Evolutionary conservation across 2,888 invertebrate genomes (phyloP).

Genomic region (Chrysolina haemoptera): DNA sequence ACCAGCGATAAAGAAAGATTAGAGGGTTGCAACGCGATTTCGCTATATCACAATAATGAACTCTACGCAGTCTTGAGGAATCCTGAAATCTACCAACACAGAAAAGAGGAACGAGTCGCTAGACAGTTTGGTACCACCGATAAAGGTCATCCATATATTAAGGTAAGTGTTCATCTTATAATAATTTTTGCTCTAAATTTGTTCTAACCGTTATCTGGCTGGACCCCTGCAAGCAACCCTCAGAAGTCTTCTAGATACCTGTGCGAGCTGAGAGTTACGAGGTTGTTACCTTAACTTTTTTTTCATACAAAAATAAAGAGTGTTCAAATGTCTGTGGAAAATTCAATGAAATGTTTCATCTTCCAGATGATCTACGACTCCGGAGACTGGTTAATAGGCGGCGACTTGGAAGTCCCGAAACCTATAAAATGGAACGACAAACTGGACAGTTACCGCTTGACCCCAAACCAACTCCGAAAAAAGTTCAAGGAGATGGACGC

Average conservation of each 20-base stretch:
- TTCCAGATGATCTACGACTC: constrained; percentile 84
- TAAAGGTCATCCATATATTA: constrained; percentile 89
- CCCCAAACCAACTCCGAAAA: constrained; percentile 88
- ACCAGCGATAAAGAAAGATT: constrained; percentile 81
- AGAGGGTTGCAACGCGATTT: constrained; percentile 75
- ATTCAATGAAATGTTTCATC: background rate
- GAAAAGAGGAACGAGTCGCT: constrained; percentile 91
- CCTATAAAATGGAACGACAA: constrained; percentile 94
- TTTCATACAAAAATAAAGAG: too few species aligned
- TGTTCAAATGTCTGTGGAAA: background rate
- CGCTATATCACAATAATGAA: constrained; percentile 77
- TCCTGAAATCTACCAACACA: constrained; percentile 93
- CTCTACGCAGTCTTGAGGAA: constrained; percentile 82
- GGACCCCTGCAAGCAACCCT: too few species aligned
- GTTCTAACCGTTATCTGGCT: too few species aligned
- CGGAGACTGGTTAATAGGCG: constrained; percentile 96
- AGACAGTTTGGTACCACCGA: constrained; percentile 93
- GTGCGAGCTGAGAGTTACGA: too few species aligned
- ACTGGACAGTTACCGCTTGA: constrained; percentile 90
- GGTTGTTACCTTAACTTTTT: too few species aligned
- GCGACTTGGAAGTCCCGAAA: constrained; percentile 90
- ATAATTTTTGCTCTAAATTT: too few species aligned
- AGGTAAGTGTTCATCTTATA: constrained; percentile 66
- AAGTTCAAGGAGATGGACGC: constrained; percentile 86
- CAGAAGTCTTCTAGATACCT: too few species aligned